These are phyloP conservation scores for Campoplex nolae DNA, from an alignment of 2,888 invertebrate genomes.

Conservation along the genomic window DNA sequence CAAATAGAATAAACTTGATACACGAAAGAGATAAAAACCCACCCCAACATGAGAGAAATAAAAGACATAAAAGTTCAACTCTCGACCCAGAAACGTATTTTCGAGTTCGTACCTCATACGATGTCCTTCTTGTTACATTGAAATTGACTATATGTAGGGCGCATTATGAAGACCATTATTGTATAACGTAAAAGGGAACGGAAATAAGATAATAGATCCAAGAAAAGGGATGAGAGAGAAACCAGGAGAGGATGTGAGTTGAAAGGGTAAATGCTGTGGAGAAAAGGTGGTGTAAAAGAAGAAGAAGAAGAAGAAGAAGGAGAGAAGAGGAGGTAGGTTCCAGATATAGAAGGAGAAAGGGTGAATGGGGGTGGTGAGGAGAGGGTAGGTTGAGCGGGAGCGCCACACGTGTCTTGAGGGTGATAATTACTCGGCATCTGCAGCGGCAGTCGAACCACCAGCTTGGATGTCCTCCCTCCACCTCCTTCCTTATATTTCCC, in stretches of 20 bases:
- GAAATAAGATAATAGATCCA: constrained; percentile 43
- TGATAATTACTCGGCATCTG: constrained; percentile 85
- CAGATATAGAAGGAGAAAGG: constrained; percentile 69
- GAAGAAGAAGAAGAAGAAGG: constrained; percentile 54
- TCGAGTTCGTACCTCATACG: background rate
- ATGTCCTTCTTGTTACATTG: background rate
- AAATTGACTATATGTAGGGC: constrained; percentile 5
- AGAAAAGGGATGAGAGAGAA: constrained; percentile 27
- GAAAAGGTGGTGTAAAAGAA: constrained; percentile 47
- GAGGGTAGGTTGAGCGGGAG: constrained; percentile 76
- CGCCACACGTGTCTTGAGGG: constrained; percentile 85
- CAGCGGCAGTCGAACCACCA: constrained; percentile 79
- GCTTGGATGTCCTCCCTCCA: constrained; percentile 69
- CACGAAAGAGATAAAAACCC: background rate
- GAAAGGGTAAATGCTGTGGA: constrained; percentile 54
- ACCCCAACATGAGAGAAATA: background rate
- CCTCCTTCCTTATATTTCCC: constrained; percentile 78
- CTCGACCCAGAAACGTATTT: background rate
- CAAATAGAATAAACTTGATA: background rate
- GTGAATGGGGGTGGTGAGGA: constrained; percentile 61
- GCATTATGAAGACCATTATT: background rate
- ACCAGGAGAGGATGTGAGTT: constrained; percentile 39
- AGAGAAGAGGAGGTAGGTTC: constrained; percentile 44
- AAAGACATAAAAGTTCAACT: background rate
- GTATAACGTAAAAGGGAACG: constrained; percentile 13